Percentiles rank a stretch among this genome's conserved stretches.
These are phyloP conservation scores for Tinea semifulvella DNA, from an alignment of 2,888 invertebrate species.

Conservation along the genomic window DNA sequence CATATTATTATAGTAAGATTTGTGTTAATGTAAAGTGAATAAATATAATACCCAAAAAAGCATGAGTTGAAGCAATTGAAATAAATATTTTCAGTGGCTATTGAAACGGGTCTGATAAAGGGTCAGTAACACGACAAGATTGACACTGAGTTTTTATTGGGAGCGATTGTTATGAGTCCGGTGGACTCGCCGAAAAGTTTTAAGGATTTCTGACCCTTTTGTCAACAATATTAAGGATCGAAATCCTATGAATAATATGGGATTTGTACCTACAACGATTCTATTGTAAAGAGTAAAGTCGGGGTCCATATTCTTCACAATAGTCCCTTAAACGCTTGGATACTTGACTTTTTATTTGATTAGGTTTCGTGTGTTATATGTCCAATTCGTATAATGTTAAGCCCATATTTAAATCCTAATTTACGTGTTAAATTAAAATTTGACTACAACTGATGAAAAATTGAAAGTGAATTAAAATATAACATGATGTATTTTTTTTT, in stretches of 20 bases:
- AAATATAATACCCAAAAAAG: too few species aligned
- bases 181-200: too few species aligned
- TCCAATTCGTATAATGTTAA: neutral
- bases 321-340: slow-evolving; percentile 7
- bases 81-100: slow-evolving; percentile 9
- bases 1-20: too few species aligned
- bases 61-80: neutral
- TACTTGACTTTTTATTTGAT: slow-evolving; percentile 9
- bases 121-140: slow-evolving; percentile 9
- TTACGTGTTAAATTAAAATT: too few species aligned
- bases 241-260: neutral
- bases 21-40: too few species aligned
- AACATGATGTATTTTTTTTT: too few species aligned
- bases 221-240: neutral
- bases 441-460: too few species aligned
- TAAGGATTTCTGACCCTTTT: neutral
- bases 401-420: too few species aligned
- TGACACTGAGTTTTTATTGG: slow-evolving; percentile 9
- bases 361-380: slow-evolving; percentile 9
- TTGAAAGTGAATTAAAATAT: too few species aligned
- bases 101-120: slow-evolving; percentile 12
- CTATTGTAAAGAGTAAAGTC: neutral
- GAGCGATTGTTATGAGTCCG: slow-evolving; percentile 6
- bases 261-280: neutral
- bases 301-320: slow-evolving; percentile 5